These are phyloP conservation scores for Cassiopea andromeda DNA, from an alignment of 30 jellyfish, hydroid and myxozoan species.

Conservation along the genomic window DNA sequence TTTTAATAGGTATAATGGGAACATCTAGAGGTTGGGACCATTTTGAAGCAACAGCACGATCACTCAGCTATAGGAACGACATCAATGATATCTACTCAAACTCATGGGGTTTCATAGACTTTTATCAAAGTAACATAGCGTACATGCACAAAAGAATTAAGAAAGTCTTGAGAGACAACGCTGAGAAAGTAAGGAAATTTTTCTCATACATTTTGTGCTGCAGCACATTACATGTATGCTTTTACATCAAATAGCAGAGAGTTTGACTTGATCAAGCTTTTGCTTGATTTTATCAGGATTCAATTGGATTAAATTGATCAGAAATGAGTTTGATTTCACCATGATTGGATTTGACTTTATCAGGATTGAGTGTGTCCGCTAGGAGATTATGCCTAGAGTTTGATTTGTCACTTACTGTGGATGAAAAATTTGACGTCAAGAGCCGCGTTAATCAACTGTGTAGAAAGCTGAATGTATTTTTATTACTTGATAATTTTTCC, in stretches of 20 bases:
- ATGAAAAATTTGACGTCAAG: too few relatives aligned
- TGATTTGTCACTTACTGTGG: too few relatives aligned
- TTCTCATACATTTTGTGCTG: too few relatives aligned
- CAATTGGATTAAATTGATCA: neutral
- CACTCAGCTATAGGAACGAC: neutral
- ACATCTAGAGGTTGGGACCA: neutral
- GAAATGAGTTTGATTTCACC: neutral
- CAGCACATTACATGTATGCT: too few relatives aligned
- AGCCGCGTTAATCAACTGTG: too few relatives aligned
- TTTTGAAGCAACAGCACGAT: neutral
- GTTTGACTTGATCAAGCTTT: neutral
- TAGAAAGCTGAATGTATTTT: neutral
- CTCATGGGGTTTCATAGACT: constrained; percentile 6
- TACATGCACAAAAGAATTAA: neutral
- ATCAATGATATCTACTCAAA: constrained; percentile 12
- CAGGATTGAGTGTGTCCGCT: neutral
- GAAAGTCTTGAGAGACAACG: neutral
- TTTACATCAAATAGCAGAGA: neutral
- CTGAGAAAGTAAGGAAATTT: constrained; percentile 5
- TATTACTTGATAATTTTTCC: neutral
- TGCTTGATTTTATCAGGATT: neutral
- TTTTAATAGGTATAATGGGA: neutral
- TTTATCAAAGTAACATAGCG: neutral
- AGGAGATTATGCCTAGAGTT: too few relatives aligned
- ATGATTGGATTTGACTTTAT: neutral